phyloP scores from a whole-genome alignment of 2,888 invertebrate species.

The Athetis lepigone region DNA sequence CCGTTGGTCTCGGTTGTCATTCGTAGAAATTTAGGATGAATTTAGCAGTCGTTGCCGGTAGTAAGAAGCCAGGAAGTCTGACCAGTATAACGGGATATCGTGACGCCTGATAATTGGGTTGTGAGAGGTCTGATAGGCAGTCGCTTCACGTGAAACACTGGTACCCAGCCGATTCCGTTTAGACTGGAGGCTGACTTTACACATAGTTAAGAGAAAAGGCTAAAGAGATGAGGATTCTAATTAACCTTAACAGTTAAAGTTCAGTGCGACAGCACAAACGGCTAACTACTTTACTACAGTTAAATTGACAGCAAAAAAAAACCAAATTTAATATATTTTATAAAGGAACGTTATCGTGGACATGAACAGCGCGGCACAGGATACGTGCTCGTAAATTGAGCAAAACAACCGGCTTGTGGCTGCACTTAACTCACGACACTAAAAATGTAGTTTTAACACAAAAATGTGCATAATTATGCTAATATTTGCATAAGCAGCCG shows the following conservation, averaged over 20 bases:
- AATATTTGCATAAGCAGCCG: conserved; percentile 58
- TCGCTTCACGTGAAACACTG: too few relatives aligned
- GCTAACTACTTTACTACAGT: neutral
- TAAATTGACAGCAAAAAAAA: conserved; percentile 19
- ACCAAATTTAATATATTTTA: conserved; percentile 22
- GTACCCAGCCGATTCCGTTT: too few relatives aligned
- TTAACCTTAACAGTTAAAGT: neutral
- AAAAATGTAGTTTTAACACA: conserved; percentile 65
- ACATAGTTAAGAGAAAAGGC: too few relatives aligned
- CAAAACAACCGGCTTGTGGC: conserved; percentile 39
- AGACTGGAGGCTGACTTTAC: too few relatives aligned
- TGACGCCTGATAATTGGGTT: too few relatives aligned
- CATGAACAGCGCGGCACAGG: conserved; percentile 11
- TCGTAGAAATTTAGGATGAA: too few relatives aligned
- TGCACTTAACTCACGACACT: conserved; percentile 49
- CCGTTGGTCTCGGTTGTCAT: too few relatives aligned
- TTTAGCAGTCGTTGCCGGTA: too few relatives aligned
- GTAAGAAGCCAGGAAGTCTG: too few relatives aligned
- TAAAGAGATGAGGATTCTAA: too few relatives aligned
- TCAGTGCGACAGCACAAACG: neutral
- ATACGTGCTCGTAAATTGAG: conserved; percentile 45
- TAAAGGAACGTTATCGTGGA: conserved; percentile 40
- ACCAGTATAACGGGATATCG: too few relatives aligned
- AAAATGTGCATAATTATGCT: conserved; percentile 70
- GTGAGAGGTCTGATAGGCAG: too few relatives aligned